A percentile compares a stretch with the other conserved stretches of the same genome.
Conservation (phyloP, 2,888 invertebrate species). For the Sarcophaga rosellei region DNA sequence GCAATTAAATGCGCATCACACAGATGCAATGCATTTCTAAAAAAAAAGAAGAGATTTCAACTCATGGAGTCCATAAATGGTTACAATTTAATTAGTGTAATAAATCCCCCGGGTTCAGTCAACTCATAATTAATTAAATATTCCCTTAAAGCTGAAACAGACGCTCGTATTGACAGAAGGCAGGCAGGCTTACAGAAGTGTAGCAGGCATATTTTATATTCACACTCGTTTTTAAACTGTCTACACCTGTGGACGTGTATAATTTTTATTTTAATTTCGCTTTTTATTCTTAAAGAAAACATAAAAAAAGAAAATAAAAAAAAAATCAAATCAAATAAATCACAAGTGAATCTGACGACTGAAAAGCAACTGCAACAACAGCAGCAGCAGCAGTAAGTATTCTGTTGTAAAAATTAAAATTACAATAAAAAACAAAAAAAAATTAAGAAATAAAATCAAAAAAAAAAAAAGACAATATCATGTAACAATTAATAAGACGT, state of each 20-base stretch:
- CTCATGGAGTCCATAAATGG: slow-evolving; percentile 21
- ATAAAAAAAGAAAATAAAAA: background rate
- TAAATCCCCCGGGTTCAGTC: slow-evolving; percentile 52
- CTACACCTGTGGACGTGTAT: slow-evolving; percentile 52
- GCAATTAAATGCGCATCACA: too few relatives aligned
- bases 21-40: background rate
- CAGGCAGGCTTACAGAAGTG: background rate
- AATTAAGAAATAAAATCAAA: background rate
- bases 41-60: background rate
- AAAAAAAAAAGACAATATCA: slow-evolving; percentile 18
- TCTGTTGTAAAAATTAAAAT: background rate
- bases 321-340: slow-evolving; percentile 16
- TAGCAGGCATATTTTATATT: background rate
- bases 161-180: slow-evolving; percentile 25
- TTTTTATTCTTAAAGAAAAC: background rate
- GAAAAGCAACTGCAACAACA: background rate
- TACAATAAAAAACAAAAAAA: background rate
- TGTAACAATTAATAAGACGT: slow-evolving; percentile 37
- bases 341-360: background rate
- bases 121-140: slow-evolving; percentile 59
- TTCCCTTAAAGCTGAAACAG: slow-evolving; percentile 35
- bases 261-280: slow-evolving; percentile 34
- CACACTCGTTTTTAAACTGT: slow-evolving; percentile 31
- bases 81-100: slow-evolving; percentile 53
- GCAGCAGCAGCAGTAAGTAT: background rate